These are phyloP conservation scores for Napeogenes inachia DNA, from an alignment of 2,888 invertebrate genomes.

Conservation along the genomic window DNA sequence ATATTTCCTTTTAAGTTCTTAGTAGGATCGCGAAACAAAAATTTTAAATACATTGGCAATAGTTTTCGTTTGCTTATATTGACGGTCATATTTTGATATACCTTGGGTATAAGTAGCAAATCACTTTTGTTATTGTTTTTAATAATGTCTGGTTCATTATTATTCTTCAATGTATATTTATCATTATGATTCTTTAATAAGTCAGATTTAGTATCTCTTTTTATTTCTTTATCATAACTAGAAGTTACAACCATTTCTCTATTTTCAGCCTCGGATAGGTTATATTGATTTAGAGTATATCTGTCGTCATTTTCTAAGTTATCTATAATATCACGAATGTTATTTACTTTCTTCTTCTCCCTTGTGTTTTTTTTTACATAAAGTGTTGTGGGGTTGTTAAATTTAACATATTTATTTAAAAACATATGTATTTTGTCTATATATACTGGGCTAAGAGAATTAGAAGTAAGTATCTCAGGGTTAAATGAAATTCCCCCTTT, in stretches of 20 bases:
- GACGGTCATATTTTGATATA: slow-evolving; percentile 6
- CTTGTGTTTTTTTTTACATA: slow-evolving; percentile 19
- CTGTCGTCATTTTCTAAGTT: slow-evolving; percentile 46
- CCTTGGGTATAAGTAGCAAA: neutral
- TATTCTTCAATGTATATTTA: neutral
- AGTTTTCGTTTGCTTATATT: slow-evolving; percentile 35
- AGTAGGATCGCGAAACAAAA: slow-evolving; percentile 39
- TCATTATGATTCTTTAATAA: neutral
- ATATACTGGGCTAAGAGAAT: slow-evolving; percentile 45
- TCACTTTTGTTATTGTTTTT: neutral
- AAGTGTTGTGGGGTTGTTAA: slow-evolving; percentile 21
- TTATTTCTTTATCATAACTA: slow-evolving; percentile 7
- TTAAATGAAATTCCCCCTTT: slow-evolving; percentile 64
- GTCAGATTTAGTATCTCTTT: slow-evolving; percentile 14
- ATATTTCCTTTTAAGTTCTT: slow-evolving; percentile 12
- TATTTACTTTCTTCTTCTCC: slow-evolving; percentile 47
- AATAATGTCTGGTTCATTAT: no score
- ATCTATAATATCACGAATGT: slow-evolving; percentile 65
- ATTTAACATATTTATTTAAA: slow-evolving; percentile 41
- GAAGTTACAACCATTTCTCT: slow-evolving; percentile 17
- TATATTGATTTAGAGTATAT: slow-evolving; percentile 36
- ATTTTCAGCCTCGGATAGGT: slow-evolving; percentile 51
- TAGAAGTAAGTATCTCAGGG: slow-evolving; percentile 53
- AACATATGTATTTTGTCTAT: slow-evolving; percentile 50
- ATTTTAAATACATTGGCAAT: slow-evolving; percentile 52